phyloP scores from a whole-genome alignment of 2,113 vertebrate genomes.

The Microcebus murinus region DNA sequence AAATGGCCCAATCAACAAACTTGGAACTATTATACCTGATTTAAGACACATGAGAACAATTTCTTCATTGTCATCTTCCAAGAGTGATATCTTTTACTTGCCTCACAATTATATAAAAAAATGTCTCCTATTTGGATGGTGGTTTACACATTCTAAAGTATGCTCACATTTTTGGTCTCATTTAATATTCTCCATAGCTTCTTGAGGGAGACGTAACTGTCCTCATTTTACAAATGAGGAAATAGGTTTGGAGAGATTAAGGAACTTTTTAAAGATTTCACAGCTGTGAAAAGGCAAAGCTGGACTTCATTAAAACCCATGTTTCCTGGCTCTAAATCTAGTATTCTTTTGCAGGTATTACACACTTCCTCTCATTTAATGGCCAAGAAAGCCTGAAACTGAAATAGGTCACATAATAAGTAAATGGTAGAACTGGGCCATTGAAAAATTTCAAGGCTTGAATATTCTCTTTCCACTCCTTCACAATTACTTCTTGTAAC shows the following conservation, averaged over 20 bases:
- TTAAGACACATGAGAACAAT: constrained; percentile 11
- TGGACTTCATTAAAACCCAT: constrained; percentile 35
- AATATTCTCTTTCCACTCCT: background rate
- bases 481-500: background rate
- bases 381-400: background rate
- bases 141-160: constrained; percentile 25
- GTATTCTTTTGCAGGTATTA: background rate
- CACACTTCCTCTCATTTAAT: background rate
- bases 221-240: constrained; percentile 34
- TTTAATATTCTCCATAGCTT: background rate
- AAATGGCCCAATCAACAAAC: background rate
- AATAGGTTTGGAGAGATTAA: constrained; percentile 28
- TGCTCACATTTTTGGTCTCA: constrained; percentile 4
- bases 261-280: background rate
- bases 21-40: background rate
- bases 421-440: background rate
- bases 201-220: constrained; percentile 18
- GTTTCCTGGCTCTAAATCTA: background rate
- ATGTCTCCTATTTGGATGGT: background rate
- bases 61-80: background rate
- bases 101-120: background rate
- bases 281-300: constrained; percentile 31
- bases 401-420: background rate
- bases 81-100: background rate
- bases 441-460: background rate